Conservation (phyloP, 2,797 vertebrate species). For the Neosilurus mollespiculum region DNA sequence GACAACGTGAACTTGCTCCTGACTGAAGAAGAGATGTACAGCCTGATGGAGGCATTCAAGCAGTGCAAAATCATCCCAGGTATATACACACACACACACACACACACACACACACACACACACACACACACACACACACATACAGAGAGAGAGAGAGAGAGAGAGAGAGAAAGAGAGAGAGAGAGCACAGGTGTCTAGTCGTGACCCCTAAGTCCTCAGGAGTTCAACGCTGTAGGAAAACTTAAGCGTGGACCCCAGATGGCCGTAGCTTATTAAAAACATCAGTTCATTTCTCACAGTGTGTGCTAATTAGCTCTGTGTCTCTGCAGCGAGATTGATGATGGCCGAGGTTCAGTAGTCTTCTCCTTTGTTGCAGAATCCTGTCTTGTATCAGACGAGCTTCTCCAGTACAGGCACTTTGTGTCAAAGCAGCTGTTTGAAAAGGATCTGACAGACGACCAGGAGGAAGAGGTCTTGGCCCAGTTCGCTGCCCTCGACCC, state of each 20-base stretch:
- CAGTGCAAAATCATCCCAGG: conserved; percentile 93
- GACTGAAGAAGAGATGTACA: conserved; percentile 96
- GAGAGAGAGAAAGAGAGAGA: no score
- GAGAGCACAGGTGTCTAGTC: neutral
- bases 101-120: conserved; percentile 1
- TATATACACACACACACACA: conserved; percentile 55
- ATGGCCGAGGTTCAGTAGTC: conserved; percentile 36
- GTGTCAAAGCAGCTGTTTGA: conserved; percentile 87
- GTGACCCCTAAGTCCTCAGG: neutral
- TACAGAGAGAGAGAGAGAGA: no score
- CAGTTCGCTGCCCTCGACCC: conserved; percentile 90
- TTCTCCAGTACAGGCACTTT: conserved; percentile 92
- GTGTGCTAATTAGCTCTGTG: conserved; percentile 28
- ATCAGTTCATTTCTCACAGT: conserved; percentile 24
- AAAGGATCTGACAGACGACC: conserved; percentile 80
- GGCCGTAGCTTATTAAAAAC: conserved; percentile 17
- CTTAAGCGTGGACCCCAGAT: neutral
- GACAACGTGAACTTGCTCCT: conserved; percentile 93
- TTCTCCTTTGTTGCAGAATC: conserved; percentile 77
- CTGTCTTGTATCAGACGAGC: conserved; percentile 88
- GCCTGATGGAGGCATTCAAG: conserved; percentile 87
- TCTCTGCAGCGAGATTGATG: conserved; percentile 40
- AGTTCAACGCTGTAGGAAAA: neutral
- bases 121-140: neutral
- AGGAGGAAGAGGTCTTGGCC: conserved; percentile 83